Evolutionary conservation across 2,113 vertebrate species (phyloP).

Genomic region (Orthonyx spaldingii): DNA sequence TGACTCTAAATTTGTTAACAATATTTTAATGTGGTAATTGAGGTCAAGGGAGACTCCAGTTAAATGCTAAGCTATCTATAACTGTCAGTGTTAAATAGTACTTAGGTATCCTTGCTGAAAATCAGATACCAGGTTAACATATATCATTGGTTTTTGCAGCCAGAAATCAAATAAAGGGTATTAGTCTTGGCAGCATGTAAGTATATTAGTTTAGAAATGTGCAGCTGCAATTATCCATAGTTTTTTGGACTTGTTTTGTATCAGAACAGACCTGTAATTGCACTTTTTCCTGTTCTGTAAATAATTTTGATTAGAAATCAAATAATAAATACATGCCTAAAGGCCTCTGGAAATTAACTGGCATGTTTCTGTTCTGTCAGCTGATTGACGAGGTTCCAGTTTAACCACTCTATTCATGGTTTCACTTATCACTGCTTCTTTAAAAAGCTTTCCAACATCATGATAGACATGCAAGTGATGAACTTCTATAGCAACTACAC

Average conservation of each 20-base stretch:
- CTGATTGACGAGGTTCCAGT: constrained; percentile 11
- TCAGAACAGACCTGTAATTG: constrained; percentile 6
- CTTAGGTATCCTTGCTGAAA: constrained; percentile 49
- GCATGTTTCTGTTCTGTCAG: neutral
- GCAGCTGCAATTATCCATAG: neutral
- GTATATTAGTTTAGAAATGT: constrained; percentile 45
- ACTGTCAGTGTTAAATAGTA: constrained; percentile 56
- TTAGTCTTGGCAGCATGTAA: constrained; percentile 25
- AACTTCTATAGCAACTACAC: neutral
- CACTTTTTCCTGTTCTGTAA: neutral
- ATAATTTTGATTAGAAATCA: constrained; percentile 47
- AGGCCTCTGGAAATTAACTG: constrained; percentile 46
- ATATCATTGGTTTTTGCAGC: constrained; percentile 30
- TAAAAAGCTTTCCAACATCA: neutral
- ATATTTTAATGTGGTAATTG: constrained; percentile 76
- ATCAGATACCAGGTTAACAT: constrained; percentile 51
- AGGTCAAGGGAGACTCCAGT: constrained; percentile 64
- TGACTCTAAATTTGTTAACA: constrained; percentile 76
- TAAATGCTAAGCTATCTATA: constrained; percentile 67
- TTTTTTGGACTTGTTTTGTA: constrained; percentile 25
- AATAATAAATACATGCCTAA: constrained; percentile 41
- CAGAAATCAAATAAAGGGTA: constrained; percentile 54
- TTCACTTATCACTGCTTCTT: neutral
- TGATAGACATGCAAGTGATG: neutral
- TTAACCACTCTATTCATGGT: constrained; percentile 5